Base-by-base conservation (phyloP, 1,140 invertebrate species). In the Helicoverpa armigera region DNA sequence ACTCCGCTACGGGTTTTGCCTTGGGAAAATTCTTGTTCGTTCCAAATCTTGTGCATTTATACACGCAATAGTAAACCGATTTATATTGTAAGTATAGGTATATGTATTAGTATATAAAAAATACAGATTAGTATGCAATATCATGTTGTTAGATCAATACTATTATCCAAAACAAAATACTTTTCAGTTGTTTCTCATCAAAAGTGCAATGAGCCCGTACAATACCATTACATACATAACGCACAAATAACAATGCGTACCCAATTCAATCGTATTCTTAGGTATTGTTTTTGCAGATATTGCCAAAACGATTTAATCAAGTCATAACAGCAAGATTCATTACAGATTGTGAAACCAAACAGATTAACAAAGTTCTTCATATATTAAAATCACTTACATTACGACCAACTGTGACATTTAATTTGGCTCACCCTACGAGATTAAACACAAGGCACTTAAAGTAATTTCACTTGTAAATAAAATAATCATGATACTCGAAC, bases 21-120 rank as follows among this genome's bases (percentile, higher is more conserved):
- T 86, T 87, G 80, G 65, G 67, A 77, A 88, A 89, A 90, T 88
- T 87, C 73, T 82, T 79, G 82, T 86, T 83, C 73, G 78, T 82
- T 76, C 74, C 80, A 74, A 86, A 89, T 86, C 53, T 83, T 73
- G 54, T 31, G 29, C 60, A 77, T 65, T 73, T 53, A 72, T 60
- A 60, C 63, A 69, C 16, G 18, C 61, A 77, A 63, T 48, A 50
- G 50, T 76, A 63, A 76, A 50, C 54, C 16, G 31, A 70, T 70
- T 70, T 31, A 12, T 70, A 13, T 12, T n/a, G 13, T 70, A 18
- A 5, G 23, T 29, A n/a, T 31, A 29, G 23, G 31, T 14, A 23
- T 23, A n/a, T 31, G n/a, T 51, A 54, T 14, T 51, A 54, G 4
- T 14, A 31, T 48, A n/a, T n/a, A n/a, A n/a, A n/a, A 3, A 13